These are phyloP conservation scores for Platorchestia sp. DNA, from an alignment of 1,140 invertebrate genomes.

Conservation along the genomic window DNA sequence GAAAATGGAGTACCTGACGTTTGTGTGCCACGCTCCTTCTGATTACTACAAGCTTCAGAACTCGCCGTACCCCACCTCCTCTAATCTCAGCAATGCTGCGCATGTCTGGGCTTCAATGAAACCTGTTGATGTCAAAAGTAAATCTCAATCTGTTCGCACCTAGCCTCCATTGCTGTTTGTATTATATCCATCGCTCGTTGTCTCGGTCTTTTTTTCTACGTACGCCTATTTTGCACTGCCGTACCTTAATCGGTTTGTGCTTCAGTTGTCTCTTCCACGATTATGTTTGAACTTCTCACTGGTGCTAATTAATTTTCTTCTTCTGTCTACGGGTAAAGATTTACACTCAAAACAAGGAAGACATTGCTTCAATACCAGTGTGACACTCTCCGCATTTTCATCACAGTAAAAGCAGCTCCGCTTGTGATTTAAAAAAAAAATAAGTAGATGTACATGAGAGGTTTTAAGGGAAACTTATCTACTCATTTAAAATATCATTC, in stretches of 20 bases:
- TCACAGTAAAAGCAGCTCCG: too few species aligned
- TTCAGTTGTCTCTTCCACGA: not conserved
- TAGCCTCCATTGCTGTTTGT: not conserved
- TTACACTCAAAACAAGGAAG: too few species aligned
- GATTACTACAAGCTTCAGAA: constrained; percentile 87
- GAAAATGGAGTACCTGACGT: constrained; percentile 89
- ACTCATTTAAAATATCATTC: too few species aligned
- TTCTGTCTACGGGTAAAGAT: not conserved
- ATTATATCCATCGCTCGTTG: not conserved
- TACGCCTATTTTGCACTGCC: not conserved
- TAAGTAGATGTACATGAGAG: too few species aligned
- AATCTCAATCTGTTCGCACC: not conserved
- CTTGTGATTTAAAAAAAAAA: too few species aligned
- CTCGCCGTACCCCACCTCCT: constrained; percentile 79
- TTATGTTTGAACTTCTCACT: not conserved
- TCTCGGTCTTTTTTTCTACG: too few species aligned
- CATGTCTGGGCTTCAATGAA: constrained; percentile 33
- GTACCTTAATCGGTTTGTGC: not conserved
- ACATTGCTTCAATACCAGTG: too few species aligned
- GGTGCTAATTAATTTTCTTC: not conserved
- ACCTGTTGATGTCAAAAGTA: constrained; percentile 24
- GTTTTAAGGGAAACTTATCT: too few species aligned
- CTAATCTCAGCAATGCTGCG: constrained; percentile 59
- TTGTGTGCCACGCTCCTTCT: constrained; percentile 92
- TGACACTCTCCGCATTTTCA: too few species aligned